Evolutionary conservation across 1,140 invertebrate genomes (phyloP).

Genomic region (Pseudomyrmex dendroicus): DNA sequence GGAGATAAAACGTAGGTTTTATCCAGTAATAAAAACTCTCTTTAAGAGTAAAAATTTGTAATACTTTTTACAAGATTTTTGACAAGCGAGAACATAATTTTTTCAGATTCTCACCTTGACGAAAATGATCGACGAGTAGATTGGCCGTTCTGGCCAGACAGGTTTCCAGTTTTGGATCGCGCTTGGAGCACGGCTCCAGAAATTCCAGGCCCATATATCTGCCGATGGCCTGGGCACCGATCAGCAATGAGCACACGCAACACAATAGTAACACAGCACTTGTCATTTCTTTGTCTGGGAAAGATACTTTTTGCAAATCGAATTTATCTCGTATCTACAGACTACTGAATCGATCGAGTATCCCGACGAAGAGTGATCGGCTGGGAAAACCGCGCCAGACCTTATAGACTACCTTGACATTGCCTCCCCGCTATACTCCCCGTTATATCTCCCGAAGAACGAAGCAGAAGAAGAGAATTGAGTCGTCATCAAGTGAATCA

Average conservation of each 20-base stretch:
- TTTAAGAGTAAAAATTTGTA: too few species aligned
- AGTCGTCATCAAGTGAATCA: constrained; percentile 50
- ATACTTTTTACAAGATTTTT: too few species aligned
- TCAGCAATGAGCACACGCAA: constrained; percentile 63
- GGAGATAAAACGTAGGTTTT: too few species aligned
- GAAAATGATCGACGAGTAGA: constrained; percentile 88
- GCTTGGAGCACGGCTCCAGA: constrained; percentile 88
- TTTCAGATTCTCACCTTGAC: constrained; percentile 82
- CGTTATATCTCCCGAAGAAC: constrained; percentile 18
- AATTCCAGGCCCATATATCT: constrained; percentile 84
- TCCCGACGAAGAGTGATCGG: constrained; percentile 80
- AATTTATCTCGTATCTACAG: background rate
- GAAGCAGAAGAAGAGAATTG: constrained; percentile 29
- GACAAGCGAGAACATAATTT: too few species aligned
- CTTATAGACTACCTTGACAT: constrained; percentile 85
- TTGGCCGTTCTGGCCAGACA: constrained; percentile 91
- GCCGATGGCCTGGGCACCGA: constrained; percentile 71
- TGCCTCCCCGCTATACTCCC: constrained; percentile 79
- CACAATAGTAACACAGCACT: constrained; percentile 50
- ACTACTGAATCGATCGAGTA: constrained; percentile 71
- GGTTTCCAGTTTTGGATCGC: constrained; percentile 89
- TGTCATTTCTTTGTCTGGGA: constrained; percentile 22
- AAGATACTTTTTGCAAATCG: background rate
- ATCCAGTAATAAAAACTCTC: too few species aligned
- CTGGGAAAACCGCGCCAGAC: constrained; percentile 77